These are phyloP conservation scores for Uropetala carovei DNA, from an alignment of 2,888 invertebrate species.

Conservation along the genomic window DNA sequence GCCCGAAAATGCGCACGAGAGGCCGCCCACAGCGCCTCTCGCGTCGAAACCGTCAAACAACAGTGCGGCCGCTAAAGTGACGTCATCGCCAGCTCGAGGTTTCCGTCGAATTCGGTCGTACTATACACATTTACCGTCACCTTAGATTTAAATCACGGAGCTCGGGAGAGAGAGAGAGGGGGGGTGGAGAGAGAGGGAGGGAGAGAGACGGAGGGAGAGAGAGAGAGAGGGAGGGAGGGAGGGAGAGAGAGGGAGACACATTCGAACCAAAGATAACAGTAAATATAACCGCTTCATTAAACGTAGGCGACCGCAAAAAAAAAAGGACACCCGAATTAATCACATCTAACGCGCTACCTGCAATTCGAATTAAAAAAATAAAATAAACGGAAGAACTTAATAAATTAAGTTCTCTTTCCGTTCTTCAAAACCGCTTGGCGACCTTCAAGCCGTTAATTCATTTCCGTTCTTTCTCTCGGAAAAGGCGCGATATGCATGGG, in stretches of 20 bases:
- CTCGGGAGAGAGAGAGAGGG: no score
- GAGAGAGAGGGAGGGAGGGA: background rate
- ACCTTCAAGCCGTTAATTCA: background rate
- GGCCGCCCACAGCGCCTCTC: background rate
- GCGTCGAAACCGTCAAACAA: background rate
- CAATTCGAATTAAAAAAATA: background rate
- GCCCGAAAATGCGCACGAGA: background rate
- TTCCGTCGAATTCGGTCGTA: no score
- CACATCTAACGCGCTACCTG: background rate
- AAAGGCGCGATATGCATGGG: background rate
- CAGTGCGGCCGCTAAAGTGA: no score
- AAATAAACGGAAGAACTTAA: background rate
- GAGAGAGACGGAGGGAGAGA: no score
- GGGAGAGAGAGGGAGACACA: background rate
- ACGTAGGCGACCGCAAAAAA: background rate
- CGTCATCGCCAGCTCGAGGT: no score
- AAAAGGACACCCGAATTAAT: background rate
- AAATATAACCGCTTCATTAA: slow-evolving; percentile 19
- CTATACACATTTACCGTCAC: no score
- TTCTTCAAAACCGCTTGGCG: background rate
- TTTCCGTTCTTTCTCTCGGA: background rate
- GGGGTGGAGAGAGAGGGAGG: background rate
- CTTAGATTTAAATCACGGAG: no score
- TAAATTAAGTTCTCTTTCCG: background rate
- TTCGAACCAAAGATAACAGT: background rate